Base-by-base conservation (phyloP, 1,140 invertebrate species). In the Gryllus bimaculatus region DNA sequence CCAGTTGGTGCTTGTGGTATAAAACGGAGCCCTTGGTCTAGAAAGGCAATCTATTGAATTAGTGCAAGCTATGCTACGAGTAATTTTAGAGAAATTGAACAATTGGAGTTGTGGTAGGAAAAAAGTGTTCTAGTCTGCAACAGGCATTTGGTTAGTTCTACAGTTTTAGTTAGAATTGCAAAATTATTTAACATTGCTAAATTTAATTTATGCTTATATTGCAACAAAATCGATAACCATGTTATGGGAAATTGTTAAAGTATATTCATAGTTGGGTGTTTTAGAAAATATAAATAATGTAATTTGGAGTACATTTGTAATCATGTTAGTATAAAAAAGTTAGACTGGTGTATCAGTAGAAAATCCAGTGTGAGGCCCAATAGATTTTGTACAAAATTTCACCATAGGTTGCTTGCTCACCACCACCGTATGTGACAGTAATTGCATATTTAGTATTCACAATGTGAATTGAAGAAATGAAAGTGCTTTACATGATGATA, bases 371-470 rank as follows among this genome's bases (percentile, higher is more conserved):
- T 73, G 26, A 74, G 78, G 78, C 78, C 73, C 78, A 74, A 18
- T 78, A 78, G 78, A 49, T 78, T 21, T 13, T 74, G 78, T 73
- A 49, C 54, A 48, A 77, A 78, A 76, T 48, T 66, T 76, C 79
- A 79, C 79, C 20, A 39, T 79, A 79, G 79, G 75, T 79, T 79
- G 79, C 75, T 79, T 79, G 48, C 75, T 75, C 79, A 79, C 75
- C 73, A 79, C 74, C 75, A 79, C 75, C 80, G 20, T 75, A 78
- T 18, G 73, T 80, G 77, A 78, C 80, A 80, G 80, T 80, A 78
- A 80, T 75, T 76, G 80, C 80, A 78, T 80, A 78, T 18, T 80
- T 78, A 78, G 80, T 80, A 80, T 80, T 80, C 80, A 80, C 80
- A 80, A 80, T 78, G 80, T 80, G 80, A 80, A 80, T 74, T 78